A percentile compares a stretch with the other conserved stretches of the same genome.
Evolutionary conservation across 2,113 vertebrate species (phyloP).

Genomic region (Marcusenius ussheri): DNA sequence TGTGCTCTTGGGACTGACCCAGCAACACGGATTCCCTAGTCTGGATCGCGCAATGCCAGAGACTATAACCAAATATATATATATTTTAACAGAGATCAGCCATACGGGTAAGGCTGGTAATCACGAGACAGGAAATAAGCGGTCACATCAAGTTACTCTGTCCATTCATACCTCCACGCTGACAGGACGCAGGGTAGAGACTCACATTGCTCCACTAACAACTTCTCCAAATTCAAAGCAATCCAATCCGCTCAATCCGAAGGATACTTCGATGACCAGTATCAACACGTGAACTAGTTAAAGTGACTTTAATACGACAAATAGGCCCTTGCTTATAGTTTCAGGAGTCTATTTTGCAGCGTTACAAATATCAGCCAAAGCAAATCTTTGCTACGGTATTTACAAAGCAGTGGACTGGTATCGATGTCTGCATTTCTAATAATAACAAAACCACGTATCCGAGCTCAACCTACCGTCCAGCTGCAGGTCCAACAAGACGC

Average conservation of each 20-base stretch:
- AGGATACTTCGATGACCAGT: not conserved
- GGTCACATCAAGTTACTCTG: not conserved
- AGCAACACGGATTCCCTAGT: not conserved
- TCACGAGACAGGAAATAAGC: not conserved
- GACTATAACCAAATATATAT: not conserved
- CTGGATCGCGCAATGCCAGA: not conserved
- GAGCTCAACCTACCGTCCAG: conserved; percentile 60
- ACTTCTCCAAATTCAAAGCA: not conserved
- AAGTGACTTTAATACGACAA: not conserved
- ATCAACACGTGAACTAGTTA: not conserved
- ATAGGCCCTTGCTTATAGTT: not conserved
- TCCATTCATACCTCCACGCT: not conserved
- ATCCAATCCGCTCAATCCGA: not conserved
- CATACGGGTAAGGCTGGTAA: not conserved
- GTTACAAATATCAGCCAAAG: not conserved
- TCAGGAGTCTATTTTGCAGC: not conserved
- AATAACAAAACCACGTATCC: not conserved
- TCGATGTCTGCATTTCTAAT: not conserved
- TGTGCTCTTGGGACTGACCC: not conserved
- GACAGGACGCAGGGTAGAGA: not conserved
- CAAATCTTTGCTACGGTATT: not conserved
- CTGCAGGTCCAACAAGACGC: conserved; percentile 71
- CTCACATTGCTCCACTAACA: not conserved
- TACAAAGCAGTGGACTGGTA: not conserved
- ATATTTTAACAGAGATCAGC: not conserved